A percentile compares a stretch with the other conserved stretches of the same genome.
phyloP scores from a whole-genome alignment of 2,797 vertebrate species.

The Sandelia bainsii region DNA sequence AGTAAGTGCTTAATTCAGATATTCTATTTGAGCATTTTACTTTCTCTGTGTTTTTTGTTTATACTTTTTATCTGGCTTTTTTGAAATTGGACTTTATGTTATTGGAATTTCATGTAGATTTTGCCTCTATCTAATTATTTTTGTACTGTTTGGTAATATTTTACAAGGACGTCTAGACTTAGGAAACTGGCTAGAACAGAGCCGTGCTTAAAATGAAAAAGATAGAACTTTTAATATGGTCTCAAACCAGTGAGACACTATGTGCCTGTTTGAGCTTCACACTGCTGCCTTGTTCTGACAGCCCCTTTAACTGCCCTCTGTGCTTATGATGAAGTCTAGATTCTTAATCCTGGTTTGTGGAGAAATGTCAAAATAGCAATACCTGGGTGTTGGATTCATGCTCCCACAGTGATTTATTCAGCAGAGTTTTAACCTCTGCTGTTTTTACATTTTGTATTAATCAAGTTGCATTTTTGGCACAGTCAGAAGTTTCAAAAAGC shows the following conservation, averaged over 20 bases:
- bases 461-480: too few relatives aligned
- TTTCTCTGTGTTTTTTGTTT: constrained; percentile 57
- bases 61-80: not conserved
- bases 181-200: constrained; percentile 33
- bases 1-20: constrained; percentile 84
- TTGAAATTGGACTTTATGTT: not conserved
- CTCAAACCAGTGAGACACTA: constrained; percentile 66
- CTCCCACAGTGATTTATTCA: not conserved
- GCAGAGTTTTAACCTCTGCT: not conserved
- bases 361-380: constrained; percentile 22
- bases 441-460: not conserved
- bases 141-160: not conserved
- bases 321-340: constrained; percentile 39
- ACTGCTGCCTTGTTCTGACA: constrained; percentile 77
- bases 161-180: constrained; percentile 6
- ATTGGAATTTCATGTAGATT: not conserved
- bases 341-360: constrained; percentile 19
- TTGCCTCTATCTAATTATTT: not conserved
- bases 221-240: constrained; percentile 47
- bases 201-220: constrained; percentile 19
- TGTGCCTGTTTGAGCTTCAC: constrained; percentile 69
- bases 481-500: too few relatives aligned
- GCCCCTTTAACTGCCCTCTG: constrained; percentile 45
- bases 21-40: not conserved
- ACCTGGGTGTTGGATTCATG: constrained; percentile 12